Evolutionary conservation across 2,888 invertebrate species (phyloP), one percentile per base, ranked within the genome.

Genomic region (Melangyna quadrimaculata): DNA sequence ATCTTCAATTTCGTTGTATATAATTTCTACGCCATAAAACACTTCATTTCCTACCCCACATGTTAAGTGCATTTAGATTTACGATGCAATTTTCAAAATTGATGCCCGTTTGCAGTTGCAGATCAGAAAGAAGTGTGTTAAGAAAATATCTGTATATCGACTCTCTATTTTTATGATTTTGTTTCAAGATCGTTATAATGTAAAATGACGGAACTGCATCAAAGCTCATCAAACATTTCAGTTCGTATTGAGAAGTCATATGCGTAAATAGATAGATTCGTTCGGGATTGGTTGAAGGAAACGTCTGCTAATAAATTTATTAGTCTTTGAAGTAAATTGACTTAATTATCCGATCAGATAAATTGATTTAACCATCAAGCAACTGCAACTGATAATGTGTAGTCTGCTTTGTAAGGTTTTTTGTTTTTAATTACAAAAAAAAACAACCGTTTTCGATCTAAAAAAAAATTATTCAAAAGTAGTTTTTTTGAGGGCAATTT

Each of bases 1-100:
- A 37, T 17, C 37, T 59, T 59, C 12, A n/a, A 27, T 27, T 55
- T 17, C 10, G 4, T 29, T 29, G 17, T 1, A n/a, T 55, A 45
- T 10, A 45, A 4, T 19, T 43, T 17, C 19, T 12, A 19, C 37
- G 0, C 59, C 37, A 24, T 8, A 43, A 29, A 43, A 45, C 27
- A 43, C 6, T 57, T 40, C n/a, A n/a, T n/a, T 3, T 19, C 67
- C 14, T 27, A 19, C 17, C 27, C 45, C 48, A 24, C 67, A 8
- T 10, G n/a, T 43, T 74, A 83, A 83, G 78, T 78, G 83, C 83
- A 70, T 65, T 78, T 53, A 22, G 74, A 78, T 83, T 78, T 74
- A 78, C 65, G 70, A 78, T 74, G 83, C 78, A 70, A 70, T 75
- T 80, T 43, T 17, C 59, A 53, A 72, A 59, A 45, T 45, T 45